Evolutionary conservation across 2,888 invertebrate species (phyloP).

Genomic region (Clivina fossor): DNA sequence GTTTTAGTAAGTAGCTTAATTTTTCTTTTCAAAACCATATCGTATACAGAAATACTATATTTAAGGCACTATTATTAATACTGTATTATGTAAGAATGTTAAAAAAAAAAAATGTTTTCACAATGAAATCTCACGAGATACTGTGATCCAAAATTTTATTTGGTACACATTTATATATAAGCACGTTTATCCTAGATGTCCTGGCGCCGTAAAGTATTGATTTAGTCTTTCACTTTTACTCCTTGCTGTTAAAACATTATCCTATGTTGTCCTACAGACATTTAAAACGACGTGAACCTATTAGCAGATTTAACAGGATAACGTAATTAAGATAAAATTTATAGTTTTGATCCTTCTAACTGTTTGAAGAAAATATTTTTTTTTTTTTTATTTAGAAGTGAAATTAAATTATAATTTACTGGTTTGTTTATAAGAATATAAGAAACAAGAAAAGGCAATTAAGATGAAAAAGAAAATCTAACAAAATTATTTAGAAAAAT

Average conservation of each 20-base stretch:
- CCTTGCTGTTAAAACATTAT: too few relatives aligned
- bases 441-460: too few relatives aligned
- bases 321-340: neutral
- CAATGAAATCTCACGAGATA: slow-evolving; percentile 4
- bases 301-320: neutral
- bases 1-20: neutral
- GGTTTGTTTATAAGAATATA: too few relatives aligned
- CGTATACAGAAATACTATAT: neutral
- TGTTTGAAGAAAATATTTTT: too few relatives aligned
- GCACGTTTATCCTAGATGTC: neutral
- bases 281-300: too few relatives aligned
- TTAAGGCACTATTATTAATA: slow-evolving; percentile 16
- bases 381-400: too few relatives aligned
- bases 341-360: neutral
- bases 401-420: too few relatives aligned
- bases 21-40: slow-evolving; percentile 10
- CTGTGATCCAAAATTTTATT: too few relatives aligned
- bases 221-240: too few relatives aligned
- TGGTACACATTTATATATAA: neutral
- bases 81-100: neutral
- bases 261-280: neutral
- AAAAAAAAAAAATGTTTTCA: too few relatives aligned
- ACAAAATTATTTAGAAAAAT: too few relatives aligned
- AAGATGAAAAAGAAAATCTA: too few relatives aligned
- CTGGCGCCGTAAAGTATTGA: slow-evolving; percentile 21